Evolutionary conservation across 2,113 vertebrate species (phyloP).

Genomic region (Colaptes auratus): DNA sequence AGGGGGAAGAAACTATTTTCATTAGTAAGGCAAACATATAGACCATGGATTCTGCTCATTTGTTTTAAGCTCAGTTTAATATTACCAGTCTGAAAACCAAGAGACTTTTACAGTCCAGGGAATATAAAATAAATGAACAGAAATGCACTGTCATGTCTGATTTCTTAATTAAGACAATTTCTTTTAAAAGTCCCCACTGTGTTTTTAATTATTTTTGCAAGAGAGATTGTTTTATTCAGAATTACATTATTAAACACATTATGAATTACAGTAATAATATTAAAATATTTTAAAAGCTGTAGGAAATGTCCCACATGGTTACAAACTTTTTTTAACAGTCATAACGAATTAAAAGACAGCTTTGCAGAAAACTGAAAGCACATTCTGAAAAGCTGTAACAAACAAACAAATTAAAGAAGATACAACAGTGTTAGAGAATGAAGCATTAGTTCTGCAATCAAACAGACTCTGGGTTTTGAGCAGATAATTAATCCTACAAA

Average conservation of each 20-base stretch:
- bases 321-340: background rate
- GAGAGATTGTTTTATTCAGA: background rate
- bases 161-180: conserved; percentile 51
- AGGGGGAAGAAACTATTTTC: background rate
- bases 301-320: background rate
- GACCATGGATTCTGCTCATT: background rate
- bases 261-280: conserved; percentile 21
- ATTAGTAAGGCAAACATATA: background rate
- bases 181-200: background rate
- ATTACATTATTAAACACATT: conserved; percentile 37
- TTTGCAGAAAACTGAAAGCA: background rate
- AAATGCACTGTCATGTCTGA: background rate
- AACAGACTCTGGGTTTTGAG: background rate
- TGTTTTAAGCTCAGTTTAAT: background rate
- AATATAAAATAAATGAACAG: conserved; percentile 13
- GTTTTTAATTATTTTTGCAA: conserved; percentile 48
- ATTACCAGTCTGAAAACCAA: background rate
- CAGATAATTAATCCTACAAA: background rate
- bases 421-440: background rate
- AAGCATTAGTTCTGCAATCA: background rate
- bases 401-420: background rate
- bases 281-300: conserved; percentile 3
- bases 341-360: background rate
- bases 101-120: background rate
- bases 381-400: background rate